A percentile compares a stretch with the other conserved stretches of the same genome.
phyloP scores from a whole-genome alignment of 2,888 invertebrate species.

The Nomada goodeniana region DNA sequence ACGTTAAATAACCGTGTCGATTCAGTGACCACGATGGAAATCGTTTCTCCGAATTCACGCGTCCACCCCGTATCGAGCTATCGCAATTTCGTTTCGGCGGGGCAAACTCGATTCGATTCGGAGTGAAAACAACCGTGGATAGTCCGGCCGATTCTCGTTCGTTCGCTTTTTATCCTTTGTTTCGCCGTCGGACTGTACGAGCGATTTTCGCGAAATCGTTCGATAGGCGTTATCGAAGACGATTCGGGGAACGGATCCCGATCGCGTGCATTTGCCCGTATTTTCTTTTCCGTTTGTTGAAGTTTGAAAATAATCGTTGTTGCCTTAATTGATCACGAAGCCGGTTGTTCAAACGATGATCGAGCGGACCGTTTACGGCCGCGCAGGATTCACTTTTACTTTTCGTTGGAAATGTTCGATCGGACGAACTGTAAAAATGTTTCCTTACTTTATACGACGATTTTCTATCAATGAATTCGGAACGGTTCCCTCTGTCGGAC shows the following conservation, averaged over 20 bases:
- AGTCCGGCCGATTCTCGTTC: neutral
- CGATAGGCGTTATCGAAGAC: neutral
- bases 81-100: conserved; percentile 15
- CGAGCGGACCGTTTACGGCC: no score
- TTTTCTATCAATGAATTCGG: conserved; percentile 21
- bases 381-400: no score
- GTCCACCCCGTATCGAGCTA: neutral
- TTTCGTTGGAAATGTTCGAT: no score
- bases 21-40: conserved; percentile 35
- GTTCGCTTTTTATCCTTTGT: neutral
- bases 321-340: no score
- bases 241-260: neutral
- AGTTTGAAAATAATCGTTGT: no score
- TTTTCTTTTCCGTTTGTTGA: no score
- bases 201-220: neutral
- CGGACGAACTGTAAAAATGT: neutral
- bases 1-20: conserved; percentile 65
- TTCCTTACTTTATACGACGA: conserved; percentile 11
- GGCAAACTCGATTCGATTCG: conserved; percentile 6
- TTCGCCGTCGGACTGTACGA: neutral
- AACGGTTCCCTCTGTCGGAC: neutral
- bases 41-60: conserved; percentile 30
- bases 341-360: no score
- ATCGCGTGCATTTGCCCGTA: no score
- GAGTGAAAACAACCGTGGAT: neutral